Evolutionary conservation across 2,888 invertebrate species (phyloP), one percentile per base, ranked within the genome.

Genomic region (Neocrepidodera transversa): DNA sequence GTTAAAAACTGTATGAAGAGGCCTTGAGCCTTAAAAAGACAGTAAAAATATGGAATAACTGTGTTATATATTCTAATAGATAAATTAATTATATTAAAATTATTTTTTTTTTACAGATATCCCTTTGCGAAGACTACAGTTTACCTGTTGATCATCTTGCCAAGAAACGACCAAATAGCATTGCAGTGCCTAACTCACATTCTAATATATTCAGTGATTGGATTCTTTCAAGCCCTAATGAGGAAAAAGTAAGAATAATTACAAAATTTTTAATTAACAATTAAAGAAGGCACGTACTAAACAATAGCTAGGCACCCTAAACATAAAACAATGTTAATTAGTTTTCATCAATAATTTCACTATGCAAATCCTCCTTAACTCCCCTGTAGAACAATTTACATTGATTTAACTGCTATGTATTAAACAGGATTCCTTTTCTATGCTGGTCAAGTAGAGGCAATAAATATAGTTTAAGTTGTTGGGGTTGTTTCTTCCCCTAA

Each of bases 81-180:
- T n/a, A n/a, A n/a, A n/a, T n/a, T n/a, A n/a, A n/a, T n/a, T n/a
- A n/a, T n/a, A n/a, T n/a, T n/a, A n/a, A n/a, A n/a, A n/a, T 5
- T 23, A 23, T 35, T 58, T 68, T 65, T 69, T 66, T 70, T 60
- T 84, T 88, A 2, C 85, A 93, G 92, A 88, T 92, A 74, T 89
- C 91, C 66, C 84, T 93, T 71, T 92, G 92, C 80, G 92, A 93
- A 76, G 92, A 93, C 80, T 93, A 93, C 82, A 91, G 91, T 81
- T 84, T 92, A 71, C 93, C 93, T 49, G 89, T 92, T 71, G 93
- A 93, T 81, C 90, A 91, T 79, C 88, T 92, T 67, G 82, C 84
- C 63, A 90, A 86, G 77, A 84, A 84, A 83, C 78, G 90, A 81
- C 79, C 90, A 80, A 80, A 87, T 82, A 79, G 85, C 76, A 85